phyloP scores from a whole-genome alignment of 1,140 invertebrate genomes.

The Xylocopa sonorina region DNA sequence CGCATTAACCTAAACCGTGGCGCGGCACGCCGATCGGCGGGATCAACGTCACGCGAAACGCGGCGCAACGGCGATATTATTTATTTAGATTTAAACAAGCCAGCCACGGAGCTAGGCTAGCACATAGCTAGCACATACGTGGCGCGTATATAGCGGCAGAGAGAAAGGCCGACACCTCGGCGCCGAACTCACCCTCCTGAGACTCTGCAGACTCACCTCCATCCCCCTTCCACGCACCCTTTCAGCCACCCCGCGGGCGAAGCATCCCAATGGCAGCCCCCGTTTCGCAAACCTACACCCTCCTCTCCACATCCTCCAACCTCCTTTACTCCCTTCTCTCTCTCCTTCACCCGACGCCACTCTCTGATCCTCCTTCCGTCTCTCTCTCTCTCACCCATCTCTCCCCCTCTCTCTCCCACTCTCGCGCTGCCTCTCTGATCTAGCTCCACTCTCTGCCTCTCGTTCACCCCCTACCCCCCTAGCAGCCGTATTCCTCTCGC shows the following conservation, averaged over 20 bases:
- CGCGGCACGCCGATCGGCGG: slow-evolving; percentile 47
- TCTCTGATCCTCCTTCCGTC: slow-evolving; percentile 54
- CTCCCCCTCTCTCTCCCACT: slow-evolving; percentile 50
- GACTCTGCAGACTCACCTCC: slow-evolving; percentile 81
- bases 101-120: slow-evolving; percentile 29
- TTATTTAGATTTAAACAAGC: slow-evolving; percentile 76
- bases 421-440: slow-evolving; percentile 42
- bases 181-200: slow-evolving; percentile 81
- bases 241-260: slow-evolving; percentile 66
- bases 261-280: slow-evolving; percentile 74
- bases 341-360: slow-evolving; percentile 50
- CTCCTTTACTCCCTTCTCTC: slow-evolving; percentile 59
- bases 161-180: slow-evolving; percentile 80
- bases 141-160: slow-evolving; percentile 41
- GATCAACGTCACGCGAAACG: slow-evolving; percentile 54
- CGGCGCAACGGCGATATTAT: slow-evolving; percentile 67
- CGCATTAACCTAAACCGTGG: slow-evolving; percentile 47
- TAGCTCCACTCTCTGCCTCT: slow-evolving; percentile 46
- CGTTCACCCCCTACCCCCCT: slow-evolving; percentile 37
- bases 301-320: slow-evolving; percentile 62
- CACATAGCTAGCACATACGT: slow-evolving; percentile 24
- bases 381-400: slow-evolving; percentile 48
- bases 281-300: slow-evolving; percentile 75
- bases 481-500: slow-evolving; percentile 44
- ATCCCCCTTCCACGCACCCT: slow-evolving; percentile 67